phyloP scores from a whole-genome alignment of 1,140 invertebrate genomes.

The Leptinotarsa lineolata region DNA sequence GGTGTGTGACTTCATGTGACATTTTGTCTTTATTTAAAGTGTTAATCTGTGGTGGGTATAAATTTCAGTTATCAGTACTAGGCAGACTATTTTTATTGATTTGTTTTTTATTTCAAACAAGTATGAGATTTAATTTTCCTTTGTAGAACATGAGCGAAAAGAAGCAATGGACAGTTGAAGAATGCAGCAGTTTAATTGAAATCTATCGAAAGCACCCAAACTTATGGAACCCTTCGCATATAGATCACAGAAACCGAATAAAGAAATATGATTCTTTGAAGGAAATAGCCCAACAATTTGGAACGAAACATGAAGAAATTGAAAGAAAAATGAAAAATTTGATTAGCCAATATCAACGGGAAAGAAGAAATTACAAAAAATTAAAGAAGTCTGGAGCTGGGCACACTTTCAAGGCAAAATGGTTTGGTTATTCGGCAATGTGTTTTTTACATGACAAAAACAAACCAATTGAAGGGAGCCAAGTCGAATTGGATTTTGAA shows the following conservation, averaged over 20 bases:
- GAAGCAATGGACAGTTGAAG: slow-evolving; percentile 18
- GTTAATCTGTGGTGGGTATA: slow-evolving; percentile 1
- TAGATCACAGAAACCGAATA: slow-evolving; percentile 14
- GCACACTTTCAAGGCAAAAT: slow-evolving; percentile 26
- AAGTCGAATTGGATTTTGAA: not conserved
- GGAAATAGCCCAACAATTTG: slow-evolving; percentile 14
- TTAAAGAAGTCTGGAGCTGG: slow-evolving; percentile 24
- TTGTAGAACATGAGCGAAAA: slow-evolving; percentile 12
- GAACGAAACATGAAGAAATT: slow-evolving; percentile 3
- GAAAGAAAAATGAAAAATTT: slow-evolving; percentile 1
- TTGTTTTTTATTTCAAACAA: slow-evolving; percentile 15
- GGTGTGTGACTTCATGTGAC: no score
- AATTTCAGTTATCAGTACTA: not conserved
- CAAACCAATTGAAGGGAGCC: not conserved
- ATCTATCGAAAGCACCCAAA: slow-evolving; percentile 13
- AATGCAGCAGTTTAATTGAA: slow-evolving; percentile 14
- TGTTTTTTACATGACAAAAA: slow-evolving; percentile 21
- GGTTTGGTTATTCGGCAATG: slow-evolving; percentile 26
- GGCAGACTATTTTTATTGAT: slow-evolving; percentile 1
- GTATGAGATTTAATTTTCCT: not conserved
- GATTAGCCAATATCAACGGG: slow-evolving; percentile 25
- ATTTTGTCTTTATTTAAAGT: not conserved
- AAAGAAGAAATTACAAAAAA: slow-evolving; percentile 28
- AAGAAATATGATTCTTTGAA: slow-evolving; percentile 11
- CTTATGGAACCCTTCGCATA: slow-evolving; percentile 10